Conservation (phyloP, 1,140 invertebrate genomes). For the Bombus haemorrhoidalis region DNA sequence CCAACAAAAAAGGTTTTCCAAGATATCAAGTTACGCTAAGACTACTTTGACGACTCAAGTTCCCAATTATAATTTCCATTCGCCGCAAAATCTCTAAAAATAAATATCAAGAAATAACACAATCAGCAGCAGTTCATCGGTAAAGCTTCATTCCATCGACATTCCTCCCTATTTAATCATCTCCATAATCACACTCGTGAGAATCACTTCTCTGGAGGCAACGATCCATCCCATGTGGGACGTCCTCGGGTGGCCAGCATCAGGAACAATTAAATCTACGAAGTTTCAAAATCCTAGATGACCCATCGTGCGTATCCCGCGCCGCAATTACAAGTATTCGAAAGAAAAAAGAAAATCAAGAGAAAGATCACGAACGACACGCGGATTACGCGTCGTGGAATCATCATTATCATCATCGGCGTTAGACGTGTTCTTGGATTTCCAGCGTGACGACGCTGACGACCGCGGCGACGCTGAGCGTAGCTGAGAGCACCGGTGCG, state of each 20-base stretch:
- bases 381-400: background rate
- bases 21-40: too few species aligned
- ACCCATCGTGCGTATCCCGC: conserved; percentile 43
- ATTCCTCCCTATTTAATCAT: background rate
- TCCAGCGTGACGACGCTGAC: conserved; percentile 59
- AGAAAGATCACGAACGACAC: background rate
- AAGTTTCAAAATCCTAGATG: conserved; percentile 58
- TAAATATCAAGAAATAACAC: background rate
- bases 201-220: background rate
- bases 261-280: conserved; percentile 28
- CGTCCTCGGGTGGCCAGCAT: conserved; percentile 1
- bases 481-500: conserved; percentile 73
- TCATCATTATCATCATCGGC: conserved; percentile 37
- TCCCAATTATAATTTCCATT: too few species aligned
- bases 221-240: conserved; percentile 10
- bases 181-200: background rate
- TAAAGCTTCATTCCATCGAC: background rate
- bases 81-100: too few species aligned
- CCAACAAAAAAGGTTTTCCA: background rate
- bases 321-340: conserved; percentile 39
- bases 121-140: background rate
- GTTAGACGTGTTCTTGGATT: conserved; percentile 60
- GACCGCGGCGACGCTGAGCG: conserved; percentile 15
- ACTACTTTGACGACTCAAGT: too few species aligned
- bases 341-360: background rate